Evolutionary conservation across 2,797 vertebrate species (phyloP).

Genomic region (Gambusia yucatana): DNA sequence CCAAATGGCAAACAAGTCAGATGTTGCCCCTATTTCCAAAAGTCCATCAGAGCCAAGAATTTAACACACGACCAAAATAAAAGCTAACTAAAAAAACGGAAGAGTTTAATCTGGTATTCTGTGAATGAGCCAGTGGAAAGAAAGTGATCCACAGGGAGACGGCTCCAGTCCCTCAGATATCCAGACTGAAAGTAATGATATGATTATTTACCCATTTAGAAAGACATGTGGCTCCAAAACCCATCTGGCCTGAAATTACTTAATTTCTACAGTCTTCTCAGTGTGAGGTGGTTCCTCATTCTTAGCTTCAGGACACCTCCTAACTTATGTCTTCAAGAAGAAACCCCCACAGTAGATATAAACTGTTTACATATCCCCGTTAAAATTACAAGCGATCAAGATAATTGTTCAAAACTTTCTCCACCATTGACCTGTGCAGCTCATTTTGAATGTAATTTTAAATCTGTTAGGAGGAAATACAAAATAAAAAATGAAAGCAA

Average conservation of each 20-base stretch:
- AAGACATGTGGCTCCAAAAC: background rate
- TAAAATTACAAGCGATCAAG: background rate
- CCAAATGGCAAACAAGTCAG: constrained; percentile 75
- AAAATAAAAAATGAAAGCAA: background rate
- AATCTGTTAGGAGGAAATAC: background rate
- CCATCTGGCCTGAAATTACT: background rate
- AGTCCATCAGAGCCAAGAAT: constrained; percentile 61
- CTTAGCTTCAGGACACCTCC: background rate
- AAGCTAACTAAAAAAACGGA: constrained; percentile 38
- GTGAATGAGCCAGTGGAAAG: constrained; percentile 57
- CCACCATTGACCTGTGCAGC: background rate
- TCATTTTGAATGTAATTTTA: background rate
- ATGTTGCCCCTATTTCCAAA: constrained; percentile 62
- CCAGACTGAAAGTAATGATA: constrained; percentile 43
- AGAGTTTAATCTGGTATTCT: constrained; percentile 55
- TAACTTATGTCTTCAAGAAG: background rate
- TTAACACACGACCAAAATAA: constrained; percentile 57
- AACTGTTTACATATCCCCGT: background rate
- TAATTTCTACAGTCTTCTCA: background rate
- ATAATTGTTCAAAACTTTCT: background rate
- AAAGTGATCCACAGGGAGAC: constrained; percentile 40
- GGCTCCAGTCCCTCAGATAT: constrained; percentile 29
- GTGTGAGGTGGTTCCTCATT: background rate
- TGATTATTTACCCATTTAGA: constrained; percentile 40
- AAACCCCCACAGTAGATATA: background rate